Percentiles rank a stretch among this genome's conserved stretches.
phyloP scores from a whole-genome alignment of 2,888 invertebrate species.

The Drosophila longiperda region DNA sequence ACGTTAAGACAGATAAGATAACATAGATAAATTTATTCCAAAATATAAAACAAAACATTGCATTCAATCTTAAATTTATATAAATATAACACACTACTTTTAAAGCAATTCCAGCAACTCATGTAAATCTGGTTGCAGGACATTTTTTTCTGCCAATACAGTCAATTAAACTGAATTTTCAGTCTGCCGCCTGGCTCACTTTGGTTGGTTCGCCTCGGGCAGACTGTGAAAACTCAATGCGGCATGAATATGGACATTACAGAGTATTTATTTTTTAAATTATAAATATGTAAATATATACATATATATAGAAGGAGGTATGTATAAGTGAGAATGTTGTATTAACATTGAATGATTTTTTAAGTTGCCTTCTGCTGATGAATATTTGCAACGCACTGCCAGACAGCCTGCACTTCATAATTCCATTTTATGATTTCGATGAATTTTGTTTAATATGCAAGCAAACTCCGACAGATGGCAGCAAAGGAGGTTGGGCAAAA shows the following conservation, averaged over 20 bases:
- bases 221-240: neutral
- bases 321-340: constrained; percentile 1
- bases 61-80: neutral
- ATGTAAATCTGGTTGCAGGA: neutral
- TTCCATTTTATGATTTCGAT: constrained; percentile 72
- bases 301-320: neutral
- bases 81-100: neutral
- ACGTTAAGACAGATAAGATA: too few relatives aligned
- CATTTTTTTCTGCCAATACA: neutral
- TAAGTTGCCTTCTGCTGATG: constrained; percentile 38
- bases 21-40: neutral
- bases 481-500: neutral
- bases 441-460: constrained; percentile 61
- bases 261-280: constrained; percentile 14
- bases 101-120: neutral
- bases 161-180: constrained; percentile 20
- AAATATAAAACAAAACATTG: neutral
- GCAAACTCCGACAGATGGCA: constrained; percentile 38
- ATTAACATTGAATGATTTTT: constrained; percentile 37
- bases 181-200: neutral
- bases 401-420: constrained; percentile 55
- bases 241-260: constrained; percentile 13
- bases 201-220: neutral
- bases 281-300: neutral
- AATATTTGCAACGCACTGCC: constrained; percentile 27